Evolutionary conservation across 2,888 invertebrate species (phyloP), one percentile per base, ranked within the genome.

Genomic region (Gryllus longicercus): DNA sequence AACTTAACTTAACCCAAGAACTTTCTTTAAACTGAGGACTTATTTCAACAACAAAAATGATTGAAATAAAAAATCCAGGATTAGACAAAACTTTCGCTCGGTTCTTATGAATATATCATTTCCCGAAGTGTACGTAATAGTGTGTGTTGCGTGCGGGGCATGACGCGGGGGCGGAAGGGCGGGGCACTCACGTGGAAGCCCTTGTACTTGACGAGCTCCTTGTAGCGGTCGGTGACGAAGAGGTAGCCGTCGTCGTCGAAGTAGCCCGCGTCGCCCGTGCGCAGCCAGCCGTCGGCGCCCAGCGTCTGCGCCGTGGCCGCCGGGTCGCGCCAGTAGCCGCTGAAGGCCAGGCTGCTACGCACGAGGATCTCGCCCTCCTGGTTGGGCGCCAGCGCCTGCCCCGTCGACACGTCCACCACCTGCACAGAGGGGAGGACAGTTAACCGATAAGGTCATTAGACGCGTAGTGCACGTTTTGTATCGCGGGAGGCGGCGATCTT

Each of bases 191-290:
- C 90, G 86, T 91, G 90, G 85, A 92, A 94, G 75, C 93, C 96
- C 86, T 96, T 96, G 85, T 95, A 96, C 86, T 97, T 97, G 84
- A 97, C 96, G 51, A 97, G 91, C 85, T 96, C 96, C 86, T 97
- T 97, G 38, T 96, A 88, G 81, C 97, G 89, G 86, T 96, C 97
- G 2, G 96, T 93, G 82, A 96, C 92, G 85, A 90, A 96, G 86
- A 95, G 93, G 86, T 90, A 92, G 0, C 92, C 92, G 21, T 95
- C 92, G 1, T 91, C 86, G 85, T 96, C 95, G 84, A 92, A 94
- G 86, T 94, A 95, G 1, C 94, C 96, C 83, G 96, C 88, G 86
- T 97, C 96, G 0, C 96, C 96, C 51, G 93, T 92, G 83, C 92
- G 91, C 18, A 94, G 86, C 91, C 92, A 97, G 0, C 96, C 96